Base-by-base conservation (phyloP, 1,140 invertebrate genomes). In the Bradynema listronoti region DNA sequence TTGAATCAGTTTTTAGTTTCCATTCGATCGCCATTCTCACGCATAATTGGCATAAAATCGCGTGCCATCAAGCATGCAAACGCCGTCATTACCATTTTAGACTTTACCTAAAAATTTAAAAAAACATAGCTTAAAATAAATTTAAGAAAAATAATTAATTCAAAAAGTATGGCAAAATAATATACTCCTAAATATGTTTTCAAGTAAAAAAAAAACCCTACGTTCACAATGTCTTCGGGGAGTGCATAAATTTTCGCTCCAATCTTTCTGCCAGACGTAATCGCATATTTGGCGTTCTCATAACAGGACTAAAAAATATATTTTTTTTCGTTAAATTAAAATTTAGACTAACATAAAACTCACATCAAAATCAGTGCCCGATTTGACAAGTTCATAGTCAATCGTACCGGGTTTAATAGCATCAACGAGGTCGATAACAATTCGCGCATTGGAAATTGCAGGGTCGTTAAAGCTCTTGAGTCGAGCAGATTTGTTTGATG, bases 1-100 rank as follows among this genome's bases (percentile, higher is more conserved):
- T n/a, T n/a, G n/a, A n/a, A n/a, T n/a, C n/a, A n/a, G n/a, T n/a
- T n/a, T n/a, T n/a, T n/a, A n/a, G n/a, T n/a, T n/a, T n/a, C n/a
- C n/a, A n/a, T n/a, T n/a, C n/a, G n/a, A n/a, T n/a, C n/a, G n/a
- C n/a, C n/a, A n/a, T n/a, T n/a, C n/a, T n/a, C n/a, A n/a, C n/a
- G n/a, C n/a, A n/a, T n/a, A n/a, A n/a, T n/a, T n/a, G n/a, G n/a
- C n/a, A n/a, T n/a, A n/a, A n/a, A n/a, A n/a, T n/a, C n/a, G n/a
- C n/a, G n/a, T n/a, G n/a, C n/a, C n/a, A n/a, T n/a, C 61, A 98
- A 84, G 79, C 92, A 97, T 25, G 94, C 92, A 82, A 97, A 99
- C 45, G 97, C 88, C 4, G 94, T 98, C 91, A 98, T 92, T 24
- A 98, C 88, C 91, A 98, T 94, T 82, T 97, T 98, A 29, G 86